Evolutionary conservation across 2,888 invertebrate genomes (phyloP).

Genomic region (Diaperis boleti): DNA sequence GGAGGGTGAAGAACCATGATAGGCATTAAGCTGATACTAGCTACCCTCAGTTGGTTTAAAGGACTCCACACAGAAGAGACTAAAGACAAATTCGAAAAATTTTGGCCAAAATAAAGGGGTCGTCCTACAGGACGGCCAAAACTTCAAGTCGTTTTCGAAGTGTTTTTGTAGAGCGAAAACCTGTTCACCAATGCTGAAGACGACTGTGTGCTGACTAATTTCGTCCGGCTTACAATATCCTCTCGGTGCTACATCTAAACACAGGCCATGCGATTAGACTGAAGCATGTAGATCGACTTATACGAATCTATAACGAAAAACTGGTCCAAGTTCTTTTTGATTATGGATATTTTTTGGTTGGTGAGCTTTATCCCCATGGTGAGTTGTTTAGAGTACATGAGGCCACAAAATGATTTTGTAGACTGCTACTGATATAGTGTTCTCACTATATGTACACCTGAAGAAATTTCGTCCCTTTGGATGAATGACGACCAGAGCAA

Average conservation of each 20-base stretch:
- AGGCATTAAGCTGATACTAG: too few relatives aligned
- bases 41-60: too few relatives aligned
- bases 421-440: background rate
- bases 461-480: background rate
- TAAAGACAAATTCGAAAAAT: background rate
- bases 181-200: background rate
- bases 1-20: too few relatives aligned
- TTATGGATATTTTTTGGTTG: background rate
- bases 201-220: too few relatives aligned
- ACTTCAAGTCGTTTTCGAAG: conserved; percentile 62
- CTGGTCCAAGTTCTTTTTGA: background rate
- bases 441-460: background rate
- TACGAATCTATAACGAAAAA: background rate
- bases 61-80: too few relatives aligned
- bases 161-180: conserved; percentile 55
- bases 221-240: too few relatives aligned
- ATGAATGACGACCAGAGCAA: too few relatives aligned
- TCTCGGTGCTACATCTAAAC: too few relatives aligned
- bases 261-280: background rate
- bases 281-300: background rate
- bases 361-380: background rate
- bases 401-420: background rate
- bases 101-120: conserved; percentile 11
- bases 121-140: conserved; percentile 56
- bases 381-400: background rate